A percentile compares a stretch with the other conserved stretches of the same genome.
Conservation (phyloP, 2,888 invertebrate genomes). For the Orthosia gothica region DNA sequence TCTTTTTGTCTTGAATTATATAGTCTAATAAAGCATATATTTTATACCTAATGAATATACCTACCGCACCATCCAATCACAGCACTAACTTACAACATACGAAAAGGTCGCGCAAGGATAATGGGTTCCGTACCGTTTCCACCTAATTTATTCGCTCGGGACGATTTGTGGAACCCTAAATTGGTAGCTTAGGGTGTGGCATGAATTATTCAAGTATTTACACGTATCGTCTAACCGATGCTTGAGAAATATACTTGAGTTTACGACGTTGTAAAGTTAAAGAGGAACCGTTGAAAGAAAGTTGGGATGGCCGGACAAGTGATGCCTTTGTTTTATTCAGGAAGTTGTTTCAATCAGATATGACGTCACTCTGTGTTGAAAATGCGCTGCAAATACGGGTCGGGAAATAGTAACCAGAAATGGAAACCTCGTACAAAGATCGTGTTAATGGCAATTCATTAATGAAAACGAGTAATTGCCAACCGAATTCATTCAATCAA, state of each 20-base stretch:
- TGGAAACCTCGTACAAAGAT: constrained; percentile 20
- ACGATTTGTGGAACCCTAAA: constrained; percentile 62
- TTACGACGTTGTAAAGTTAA: constrained; percentile 51
- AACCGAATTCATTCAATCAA: constrained; percentile 36
- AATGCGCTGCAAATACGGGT: background rate
- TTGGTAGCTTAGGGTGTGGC: constrained; percentile 51
- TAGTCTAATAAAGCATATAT: constrained; percentile 1
- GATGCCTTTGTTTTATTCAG: constrained; percentile 41
- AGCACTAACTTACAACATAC: constrained; percentile 51
- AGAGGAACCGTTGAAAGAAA: constrained; percentile 28
- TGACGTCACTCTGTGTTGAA: background rate
- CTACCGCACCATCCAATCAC: constrained; percentile 38
- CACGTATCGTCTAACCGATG: constrained; percentile 49
- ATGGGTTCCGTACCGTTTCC: constrained; percentile 55
- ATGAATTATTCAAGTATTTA: constrained; percentile 68
- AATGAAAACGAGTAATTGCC: constrained; percentile 34
- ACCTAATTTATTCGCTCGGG: constrained; percentile 58
- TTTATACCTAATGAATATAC: constrained; percentile 4
- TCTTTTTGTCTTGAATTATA: background rate
- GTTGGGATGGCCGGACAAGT: constrained; percentile 13
- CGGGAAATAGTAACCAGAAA: constrained; percentile 14
- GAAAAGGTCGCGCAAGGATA: constrained; percentile 54
- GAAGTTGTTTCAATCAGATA: constrained; percentile 3
- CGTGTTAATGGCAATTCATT: constrained; percentile 22
- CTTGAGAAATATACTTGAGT: constrained; percentile 36